These are phyloP conservation scores for Oryctes rhinoceros DNA, from an alignment of 1,140 invertebrate genomes.

Conservation along the genomic window DNA sequence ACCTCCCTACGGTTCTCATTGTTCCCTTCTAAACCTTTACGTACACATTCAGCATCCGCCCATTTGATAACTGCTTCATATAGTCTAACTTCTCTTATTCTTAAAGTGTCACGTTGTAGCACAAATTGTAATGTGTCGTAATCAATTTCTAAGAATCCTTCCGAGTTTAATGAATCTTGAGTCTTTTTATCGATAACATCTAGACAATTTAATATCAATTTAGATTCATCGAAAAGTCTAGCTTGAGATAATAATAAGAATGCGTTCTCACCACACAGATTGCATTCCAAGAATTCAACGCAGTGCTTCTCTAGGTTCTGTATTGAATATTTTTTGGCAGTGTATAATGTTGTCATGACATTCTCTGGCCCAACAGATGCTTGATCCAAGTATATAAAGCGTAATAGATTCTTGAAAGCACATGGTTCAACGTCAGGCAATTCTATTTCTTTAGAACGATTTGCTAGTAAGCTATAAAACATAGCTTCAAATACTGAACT, in stretches of 20 bases:
- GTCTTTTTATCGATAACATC: conserved; percentile 90
- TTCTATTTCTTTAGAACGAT: conserved; percentile 76
- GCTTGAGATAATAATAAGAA: conserved; percentile 84
- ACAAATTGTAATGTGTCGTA: conserved; percentile 82
- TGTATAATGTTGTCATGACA: conserved; percentile 88
- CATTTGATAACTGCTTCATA: conserved; percentile 79
- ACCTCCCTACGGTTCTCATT: conserved; percentile 77
- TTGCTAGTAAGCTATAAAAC: conserved; percentile 81
- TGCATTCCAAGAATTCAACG: conserved; percentile 84
- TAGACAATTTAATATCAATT: conserved; percentile 80
- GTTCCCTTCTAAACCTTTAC: conserved; percentile 72
- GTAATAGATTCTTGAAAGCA: conserved; percentile 75
- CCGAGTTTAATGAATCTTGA: conserved; percentile 80
- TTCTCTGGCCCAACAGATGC: conserved; percentile 87
- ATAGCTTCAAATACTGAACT: conserved; percentile 89
- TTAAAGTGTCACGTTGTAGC: conserved; percentile 82
- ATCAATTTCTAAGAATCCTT: conserved; percentile 90
- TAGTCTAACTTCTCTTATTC: conserved; percentile 83
- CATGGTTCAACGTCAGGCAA: conserved; percentile 85
- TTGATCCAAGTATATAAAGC: conserved; percentile 85
- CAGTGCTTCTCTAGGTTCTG: conserved; percentile 84
- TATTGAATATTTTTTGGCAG: conserved; percentile 89
- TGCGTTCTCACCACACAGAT: conserved; percentile 85
- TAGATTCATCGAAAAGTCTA: conserved; percentile 82
- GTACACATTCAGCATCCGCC: conserved; percentile 81